Base-by-base conservation (phyloP, 2,797 vertebrate genomes). In the Cynodonichthys magdalenae region DNA sequence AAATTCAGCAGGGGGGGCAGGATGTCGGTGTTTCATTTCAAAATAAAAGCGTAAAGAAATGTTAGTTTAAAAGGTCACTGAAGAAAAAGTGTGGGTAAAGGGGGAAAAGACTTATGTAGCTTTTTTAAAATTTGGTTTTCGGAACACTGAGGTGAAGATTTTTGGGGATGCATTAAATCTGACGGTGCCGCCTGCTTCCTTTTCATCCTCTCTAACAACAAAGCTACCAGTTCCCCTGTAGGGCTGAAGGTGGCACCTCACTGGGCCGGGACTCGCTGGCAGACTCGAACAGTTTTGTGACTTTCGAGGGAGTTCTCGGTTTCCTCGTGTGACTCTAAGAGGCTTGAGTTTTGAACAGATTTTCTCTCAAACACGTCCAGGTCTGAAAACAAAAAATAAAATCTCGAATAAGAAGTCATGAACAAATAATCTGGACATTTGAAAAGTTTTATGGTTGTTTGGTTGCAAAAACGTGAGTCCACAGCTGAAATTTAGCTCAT, bases 161-260 rank as follows among this genome's bases (percentile, higher is more conserved):
- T 19, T 31, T 47, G 31, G 51, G 51, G n/a, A 19, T 41, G 14
- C 44, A 82, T 84, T 85, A 87, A 87, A 89, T 80, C 79, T 56
- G 81, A 92, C 88, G 86, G 82, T 80, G 24, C 24, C 82, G 47
- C 66, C 60, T 66, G 66, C 87, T 84, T 86, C 84, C 86, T 82
- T 79, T 89, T 85, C 81, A 90, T 92, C 87, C 86, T 74, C 80
- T 75, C 80, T 81, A 59, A 87, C 83, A 80, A 54, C 83, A 80
- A 54, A 83, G 77, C 75, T 61, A 83, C 69, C 69, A 77, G 68
- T 71, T 76, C 83, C 78, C 68, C 79, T 34, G 6, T 20, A 39
- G 36, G 10, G 66, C 79, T 34, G 6, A 47, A 39, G 36, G 10
- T 39, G 36, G 36, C 11, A 10, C 11, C 36, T 39, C 36, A 4